Conservation (phyloP, 1,140 invertebrate genomes). For the Panagrolaimus sp. region DNA sequence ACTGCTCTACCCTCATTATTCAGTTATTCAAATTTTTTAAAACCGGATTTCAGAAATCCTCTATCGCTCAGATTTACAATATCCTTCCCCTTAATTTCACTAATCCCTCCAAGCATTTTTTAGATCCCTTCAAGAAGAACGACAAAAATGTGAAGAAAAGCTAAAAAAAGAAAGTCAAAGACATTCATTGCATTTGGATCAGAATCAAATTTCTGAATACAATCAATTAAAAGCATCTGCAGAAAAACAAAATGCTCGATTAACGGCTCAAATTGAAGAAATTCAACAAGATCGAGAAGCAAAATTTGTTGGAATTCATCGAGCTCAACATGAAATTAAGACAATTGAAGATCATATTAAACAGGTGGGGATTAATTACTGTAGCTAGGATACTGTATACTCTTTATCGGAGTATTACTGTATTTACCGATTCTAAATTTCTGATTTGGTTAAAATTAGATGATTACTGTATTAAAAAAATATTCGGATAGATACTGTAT, state of each 20-base stretch:
- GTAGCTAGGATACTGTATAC: too few relatives aligned
- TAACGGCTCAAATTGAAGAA: neutral
- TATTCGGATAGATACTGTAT: too few relatives aligned
- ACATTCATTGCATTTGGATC: neutral
- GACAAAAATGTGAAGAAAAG: neutral
- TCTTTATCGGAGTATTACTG: too few relatives aligned
- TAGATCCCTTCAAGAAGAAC: neutral
- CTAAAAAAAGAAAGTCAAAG: neutral
- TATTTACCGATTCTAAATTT: too few relatives aligned
- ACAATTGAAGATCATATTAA: neutral
- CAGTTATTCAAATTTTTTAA: too few relatives aligned
- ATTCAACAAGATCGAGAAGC: constrained; percentile 1
- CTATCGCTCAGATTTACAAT: too few relatives aligned
- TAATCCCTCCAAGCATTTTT: neutral
- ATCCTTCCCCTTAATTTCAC: too few relatives aligned
- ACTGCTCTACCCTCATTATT: too few relatives aligned
- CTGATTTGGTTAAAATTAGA: too few relatives aligned
- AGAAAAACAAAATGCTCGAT: neutral
- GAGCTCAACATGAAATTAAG: neutral
- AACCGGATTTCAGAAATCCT: too few relatives aligned
- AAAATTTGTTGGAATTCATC: neutral
- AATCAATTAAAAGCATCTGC: neutral
- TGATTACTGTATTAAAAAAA: too few relatives aligned
- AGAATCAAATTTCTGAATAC: neutral
- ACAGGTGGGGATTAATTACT: neutral